Evolutionary conservation across 2,888 invertebrate genomes (phyloP).

Genomic region (Drosophila limbata): DNA sequence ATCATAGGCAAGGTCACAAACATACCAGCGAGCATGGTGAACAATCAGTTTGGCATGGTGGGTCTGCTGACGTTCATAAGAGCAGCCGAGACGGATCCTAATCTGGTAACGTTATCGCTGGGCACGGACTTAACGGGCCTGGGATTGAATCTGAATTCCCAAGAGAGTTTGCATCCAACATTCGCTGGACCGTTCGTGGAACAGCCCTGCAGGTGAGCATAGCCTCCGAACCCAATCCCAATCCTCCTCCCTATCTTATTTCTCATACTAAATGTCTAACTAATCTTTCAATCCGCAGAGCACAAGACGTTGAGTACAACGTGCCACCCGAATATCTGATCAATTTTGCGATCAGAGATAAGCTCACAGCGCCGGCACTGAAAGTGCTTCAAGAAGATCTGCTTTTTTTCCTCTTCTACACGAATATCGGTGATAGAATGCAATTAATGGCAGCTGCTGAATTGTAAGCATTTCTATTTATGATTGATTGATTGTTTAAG

Average conservation of each 20-base stretch:
- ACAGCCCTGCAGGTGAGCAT: slow-evolving; percentile 91
- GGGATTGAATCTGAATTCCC: slow-evolving; percentile 98
- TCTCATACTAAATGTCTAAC: background rate
- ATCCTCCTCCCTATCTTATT: background rate
- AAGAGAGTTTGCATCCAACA: slow-evolving; percentile 98
- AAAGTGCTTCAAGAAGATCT: slow-evolving; percentile 99
- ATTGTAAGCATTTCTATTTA: slow-evolving; percentile 89
- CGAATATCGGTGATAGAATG: slow-evolving; percentile 98
- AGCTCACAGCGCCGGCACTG: slow-evolving; percentile 97
- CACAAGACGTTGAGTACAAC: slow-evolving; percentile 99
- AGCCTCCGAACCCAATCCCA: background rate
- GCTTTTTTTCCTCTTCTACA: slow-evolving; percentile 99
- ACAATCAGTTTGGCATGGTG: slow-evolving; percentile 99
- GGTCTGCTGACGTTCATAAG: slow-evolving; percentile 99
- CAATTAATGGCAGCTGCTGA: slow-evolving; percentile 99
- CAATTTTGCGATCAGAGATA: slow-evolving; percentile 97
- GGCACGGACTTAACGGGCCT: slow-evolving; percentile 99
- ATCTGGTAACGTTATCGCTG: slow-evolving; percentile 97
- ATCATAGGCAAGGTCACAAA: slow-evolving; percentile 96
- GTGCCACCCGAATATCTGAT: slow-evolving; percentile 99
- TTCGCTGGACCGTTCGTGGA: slow-evolving; percentile 99
- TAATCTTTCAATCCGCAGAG: slow-evolving; percentile 86
- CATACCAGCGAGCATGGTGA: slow-evolving; percentile 99
- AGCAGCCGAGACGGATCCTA: slow-evolving; percentile 98
- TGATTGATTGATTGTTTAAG: background rate